These are phyloP conservation scores for Anhinga anhinga DNA, from an alignment of 2,113 vertebrate species.

Conservation along the genomic window DNA sequence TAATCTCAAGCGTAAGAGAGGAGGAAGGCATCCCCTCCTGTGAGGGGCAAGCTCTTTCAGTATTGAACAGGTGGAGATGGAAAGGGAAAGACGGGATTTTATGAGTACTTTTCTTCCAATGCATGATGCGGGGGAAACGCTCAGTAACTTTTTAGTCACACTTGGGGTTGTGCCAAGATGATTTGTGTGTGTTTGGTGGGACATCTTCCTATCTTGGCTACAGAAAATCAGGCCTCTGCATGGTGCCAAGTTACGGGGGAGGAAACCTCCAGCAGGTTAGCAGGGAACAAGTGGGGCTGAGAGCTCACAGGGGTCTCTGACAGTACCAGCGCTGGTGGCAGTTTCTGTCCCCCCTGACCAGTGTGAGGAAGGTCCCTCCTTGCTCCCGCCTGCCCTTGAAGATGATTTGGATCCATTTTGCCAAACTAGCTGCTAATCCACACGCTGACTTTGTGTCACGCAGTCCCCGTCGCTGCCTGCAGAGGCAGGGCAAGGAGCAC, in stretches of 20 bases:
- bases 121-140: rapidly evolving
- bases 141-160: not conserved
- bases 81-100: not conserved
- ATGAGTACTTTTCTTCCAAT: not conserved
- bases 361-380: not conserved
- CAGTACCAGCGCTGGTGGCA: not conserved
- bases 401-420: not conserved
- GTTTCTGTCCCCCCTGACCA: not conserved
- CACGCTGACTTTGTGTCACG: not conserved
- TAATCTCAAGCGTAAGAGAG: not conserved
- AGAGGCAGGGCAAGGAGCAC: not conserved
- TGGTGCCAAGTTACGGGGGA: not conserved
- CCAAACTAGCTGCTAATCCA: not conserved
- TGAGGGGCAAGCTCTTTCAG: not conserved
- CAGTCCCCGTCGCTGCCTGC: not conserved
- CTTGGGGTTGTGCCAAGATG: not conserved
- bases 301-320: not conserved
- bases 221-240: not conserved
- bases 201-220: not conserved
- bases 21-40: not conserved
- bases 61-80: not conserved
- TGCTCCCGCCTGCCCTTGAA: not conserved
- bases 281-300: not conserved
- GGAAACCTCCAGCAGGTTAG: not conserved
- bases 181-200: not conserved